Evolutionary conservation across 1,140 invertebrate genomes (phyloP).

Genomic region (Eriocheir sinensis): DNA sequence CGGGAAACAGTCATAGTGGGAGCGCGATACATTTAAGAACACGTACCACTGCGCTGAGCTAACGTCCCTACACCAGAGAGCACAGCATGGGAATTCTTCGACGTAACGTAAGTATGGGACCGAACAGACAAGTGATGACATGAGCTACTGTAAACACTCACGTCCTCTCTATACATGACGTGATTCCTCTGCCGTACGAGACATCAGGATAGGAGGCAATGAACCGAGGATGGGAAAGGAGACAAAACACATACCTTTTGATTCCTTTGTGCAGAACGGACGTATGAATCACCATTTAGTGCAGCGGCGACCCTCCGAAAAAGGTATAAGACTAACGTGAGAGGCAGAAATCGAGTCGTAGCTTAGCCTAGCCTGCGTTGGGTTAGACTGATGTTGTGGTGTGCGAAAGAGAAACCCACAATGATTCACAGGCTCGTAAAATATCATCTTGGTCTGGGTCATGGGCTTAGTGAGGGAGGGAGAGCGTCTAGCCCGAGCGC

Average conservation of each 20-base stretch:
- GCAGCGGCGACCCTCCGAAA: no score
- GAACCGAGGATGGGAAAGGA: background rate
- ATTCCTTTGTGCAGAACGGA: background rate
- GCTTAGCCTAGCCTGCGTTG: no score
- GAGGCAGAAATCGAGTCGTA: no score
- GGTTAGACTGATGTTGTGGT: no score
- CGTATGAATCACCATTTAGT: background rate
- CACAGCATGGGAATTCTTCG: background rate
- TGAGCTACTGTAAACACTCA: background rate
- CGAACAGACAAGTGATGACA: no score
- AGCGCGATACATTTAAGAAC: no score
- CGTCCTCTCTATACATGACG: background rate
- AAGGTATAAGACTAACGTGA: background rate
- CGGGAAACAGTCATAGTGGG: no score
- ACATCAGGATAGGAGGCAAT: background rate
- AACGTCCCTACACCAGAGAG: no score
- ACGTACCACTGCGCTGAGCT: no score
- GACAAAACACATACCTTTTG: background rate
- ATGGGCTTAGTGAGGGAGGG: background rate
- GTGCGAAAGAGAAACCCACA: background rate
- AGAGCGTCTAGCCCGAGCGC: constrained; percentile 70
- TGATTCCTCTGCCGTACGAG: background rate
- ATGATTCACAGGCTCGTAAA: background rate
- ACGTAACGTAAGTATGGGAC: no score
- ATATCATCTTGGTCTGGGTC: background rate